Percentiles rank a stretch among this genome's conserved stretches.
These are phyloP conservation scores for Caradrina kadenii DNA, from an alignment of 2,888 invertebrate genomes.

Conservation along the genomic window DNA sequence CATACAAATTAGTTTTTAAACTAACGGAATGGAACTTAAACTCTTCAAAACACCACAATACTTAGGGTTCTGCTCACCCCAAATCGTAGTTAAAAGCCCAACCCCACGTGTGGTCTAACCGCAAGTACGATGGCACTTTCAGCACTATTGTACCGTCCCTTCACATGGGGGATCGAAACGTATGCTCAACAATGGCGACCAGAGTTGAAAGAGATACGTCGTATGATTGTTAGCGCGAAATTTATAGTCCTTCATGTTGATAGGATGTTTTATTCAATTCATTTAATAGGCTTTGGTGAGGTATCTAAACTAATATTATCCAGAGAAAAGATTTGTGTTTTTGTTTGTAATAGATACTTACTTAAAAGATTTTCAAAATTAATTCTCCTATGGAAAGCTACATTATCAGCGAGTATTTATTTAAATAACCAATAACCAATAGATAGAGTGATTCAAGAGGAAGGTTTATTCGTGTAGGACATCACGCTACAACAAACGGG, in stretches of 20 bases:
- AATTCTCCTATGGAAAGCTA: no score
- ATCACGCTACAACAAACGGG: no score
- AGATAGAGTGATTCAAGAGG: no score
- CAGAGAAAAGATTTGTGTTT: no score
- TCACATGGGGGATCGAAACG: constrained; percentile 43
- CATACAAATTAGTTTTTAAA: neutral
- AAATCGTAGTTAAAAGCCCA: constrained; percentile 19
- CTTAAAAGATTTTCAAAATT: no score
- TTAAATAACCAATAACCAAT: no score
- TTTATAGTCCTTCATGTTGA: constrained; percentile 66
- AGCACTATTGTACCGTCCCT: constrained; percentile 46
- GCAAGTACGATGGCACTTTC: constrained; percentile 60
- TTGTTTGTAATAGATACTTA: no score
- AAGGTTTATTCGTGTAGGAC: no score
- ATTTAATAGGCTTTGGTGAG: constrained; percentile 50
- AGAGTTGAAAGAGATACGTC: constrained; percentile 58
- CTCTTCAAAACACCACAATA: constrained; percentile 17
- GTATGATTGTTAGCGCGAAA: constrained; percentile 62
- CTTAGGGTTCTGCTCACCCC: constrained; percentile 46
- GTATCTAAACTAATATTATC: constrained; percentile 1
- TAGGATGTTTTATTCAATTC: constrained; percentile 64
- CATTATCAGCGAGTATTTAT: no score
- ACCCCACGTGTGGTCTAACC: constrained; percentile 68
- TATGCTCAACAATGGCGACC: constrained; percentile 54
- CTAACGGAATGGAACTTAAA: neutral